Conservation (phyloP, 2,797 vertebrate species). For the Balearica regulorum region DNA sequence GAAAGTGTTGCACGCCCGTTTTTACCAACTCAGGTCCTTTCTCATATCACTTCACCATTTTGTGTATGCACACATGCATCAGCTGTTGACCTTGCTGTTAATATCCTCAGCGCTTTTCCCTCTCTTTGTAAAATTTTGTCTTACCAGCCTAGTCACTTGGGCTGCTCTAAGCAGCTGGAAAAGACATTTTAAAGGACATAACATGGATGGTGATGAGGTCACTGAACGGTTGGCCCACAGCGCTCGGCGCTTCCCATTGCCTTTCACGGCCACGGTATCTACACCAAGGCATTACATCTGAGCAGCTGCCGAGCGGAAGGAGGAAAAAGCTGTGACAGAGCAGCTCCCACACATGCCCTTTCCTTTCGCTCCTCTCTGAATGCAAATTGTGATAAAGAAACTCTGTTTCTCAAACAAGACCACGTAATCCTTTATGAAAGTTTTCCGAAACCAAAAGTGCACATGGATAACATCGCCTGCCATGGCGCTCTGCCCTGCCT, state of each 20-base stretch:
- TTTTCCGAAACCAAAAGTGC: neutral
- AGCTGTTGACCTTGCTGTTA: neutral
- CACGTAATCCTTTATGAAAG: neutral
- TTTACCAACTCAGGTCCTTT: neutral
- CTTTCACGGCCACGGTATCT: neutral
- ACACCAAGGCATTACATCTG: neutral
- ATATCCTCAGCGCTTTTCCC: neutral
- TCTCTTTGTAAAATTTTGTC: neutral
- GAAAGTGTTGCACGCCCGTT: neutral
- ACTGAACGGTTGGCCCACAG: neutral
- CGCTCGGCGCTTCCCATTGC: neutral
- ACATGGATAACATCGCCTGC: neutral
- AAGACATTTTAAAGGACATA: neutral
- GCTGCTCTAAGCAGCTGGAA: neutral
- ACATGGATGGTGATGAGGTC: neutral
- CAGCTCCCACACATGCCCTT: neutral
- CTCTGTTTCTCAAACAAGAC: neutral
- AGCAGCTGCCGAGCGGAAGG: neutral
- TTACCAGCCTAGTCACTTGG: neutral
- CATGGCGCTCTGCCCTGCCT: accelerated
- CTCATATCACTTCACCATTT: neutral
- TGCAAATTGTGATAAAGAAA: neutral
- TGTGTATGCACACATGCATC: accelerated
- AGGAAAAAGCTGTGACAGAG: neutral
- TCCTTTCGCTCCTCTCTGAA: neutral